These are phyloP conservation scores for Acanthosepion lycidas DNA, from an alignment of 2,888 invertebrate genomes.

Conservation along the genomic window DNA sequence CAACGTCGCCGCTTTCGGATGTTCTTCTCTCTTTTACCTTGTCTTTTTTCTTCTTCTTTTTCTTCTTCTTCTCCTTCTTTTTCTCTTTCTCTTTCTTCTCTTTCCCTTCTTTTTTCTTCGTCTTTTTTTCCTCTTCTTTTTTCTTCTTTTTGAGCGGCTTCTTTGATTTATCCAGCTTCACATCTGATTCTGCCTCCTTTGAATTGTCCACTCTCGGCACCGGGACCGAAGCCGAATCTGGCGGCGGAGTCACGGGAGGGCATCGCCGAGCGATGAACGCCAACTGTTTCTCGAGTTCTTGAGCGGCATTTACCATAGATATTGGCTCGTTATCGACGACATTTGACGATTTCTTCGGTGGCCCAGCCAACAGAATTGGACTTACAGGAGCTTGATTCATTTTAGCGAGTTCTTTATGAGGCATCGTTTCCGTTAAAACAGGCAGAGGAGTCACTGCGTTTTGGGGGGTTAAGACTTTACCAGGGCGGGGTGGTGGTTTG, in stretches of 20 bases:
- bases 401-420: not conserved
- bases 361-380: not conserved
- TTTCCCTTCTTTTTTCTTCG: not conserved
- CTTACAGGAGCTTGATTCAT: not conserved
- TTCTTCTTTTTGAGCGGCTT: not conserved
- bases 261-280: not conserved
- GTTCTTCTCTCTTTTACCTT: not conserved
- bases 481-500: not conserved
- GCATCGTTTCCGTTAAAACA: not conserved
- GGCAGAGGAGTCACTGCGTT: not conserved
- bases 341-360: not conserved
- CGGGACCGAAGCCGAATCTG: not conserved
- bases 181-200: not conserved
- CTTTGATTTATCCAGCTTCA: not conserved
- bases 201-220: not conserved
- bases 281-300: not conserved
- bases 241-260: not conserved
- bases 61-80: not conserved
- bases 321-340: not conserved
- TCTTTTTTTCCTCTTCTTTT: not conserved
- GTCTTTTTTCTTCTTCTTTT: not conserved
- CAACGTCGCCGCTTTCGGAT: not conserved
- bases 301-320: not conserved
- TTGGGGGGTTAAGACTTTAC: not conserved
- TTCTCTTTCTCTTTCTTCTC: not conserved